These are phyloP conservation scores for Tachycineta bicolor DNA, from an alignment of 2,113 vertebrate species.

Conservation along the genomic window DNA sequence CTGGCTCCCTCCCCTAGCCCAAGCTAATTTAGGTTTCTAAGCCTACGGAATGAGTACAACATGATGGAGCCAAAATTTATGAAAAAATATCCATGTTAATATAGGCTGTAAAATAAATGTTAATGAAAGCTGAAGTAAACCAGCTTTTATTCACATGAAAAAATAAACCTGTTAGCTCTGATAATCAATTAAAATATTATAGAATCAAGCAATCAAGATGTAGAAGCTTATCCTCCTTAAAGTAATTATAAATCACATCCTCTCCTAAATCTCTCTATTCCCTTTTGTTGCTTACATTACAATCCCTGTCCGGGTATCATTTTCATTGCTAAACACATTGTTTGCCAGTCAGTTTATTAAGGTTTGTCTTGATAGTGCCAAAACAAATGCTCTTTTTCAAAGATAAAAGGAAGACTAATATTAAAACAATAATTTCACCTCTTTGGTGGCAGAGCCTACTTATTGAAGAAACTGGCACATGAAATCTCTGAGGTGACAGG, in stretches of 20 bases:
- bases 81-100: constrained; percentile 53
- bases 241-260: constrained; percentile 88
- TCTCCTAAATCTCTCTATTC: constrained; percentile 86
- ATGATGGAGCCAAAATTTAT: constrained; percentile 48
- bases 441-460: constrained; percentile 61
- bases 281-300: constrained; percentile 75
- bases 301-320: constrained; percentile 80
- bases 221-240: constrained; percentile 86
- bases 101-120: constrained; percentile 78
- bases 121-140: constrained; percentile 59
- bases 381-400: constrained; percentile 71
- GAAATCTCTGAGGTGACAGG: constrained; percentile 72
- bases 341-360: constrained; percentile 83
- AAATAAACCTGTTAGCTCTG: constrained; percentile 78
- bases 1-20: not conserved
- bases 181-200: constrained; percentile 84
- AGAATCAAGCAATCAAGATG: constrained; percentile 81
- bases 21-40: constrained; percentile 60
- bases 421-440: constrained; percentile 73
- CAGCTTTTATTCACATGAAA: constrained; percentile 63
- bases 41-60: constrained; percentile 69
- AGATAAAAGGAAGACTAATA: constrained; percentile 78
- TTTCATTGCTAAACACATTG: constrained; percentile 83
- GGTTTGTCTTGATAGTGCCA: constrained; percentile 76
- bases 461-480: constrained; percentile 61